Conservation (phyloP, 2,888 invertebrate species). For the Mycalesis mineus region DNA sequence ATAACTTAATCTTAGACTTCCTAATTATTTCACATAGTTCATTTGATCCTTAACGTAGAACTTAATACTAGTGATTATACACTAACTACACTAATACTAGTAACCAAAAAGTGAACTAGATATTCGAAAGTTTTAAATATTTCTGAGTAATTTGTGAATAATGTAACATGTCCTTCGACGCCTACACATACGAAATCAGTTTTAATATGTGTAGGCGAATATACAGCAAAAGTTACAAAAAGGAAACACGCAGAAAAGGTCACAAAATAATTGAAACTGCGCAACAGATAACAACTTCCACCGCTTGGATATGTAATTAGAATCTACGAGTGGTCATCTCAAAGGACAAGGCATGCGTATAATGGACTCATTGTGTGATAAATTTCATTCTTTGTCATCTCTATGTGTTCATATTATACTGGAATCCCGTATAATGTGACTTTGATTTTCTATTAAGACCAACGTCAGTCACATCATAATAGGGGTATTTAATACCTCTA, state of each 20-base stretch:
- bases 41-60: no score
- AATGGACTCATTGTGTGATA: slow-evolving; percentile 12
- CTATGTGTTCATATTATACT: background rate
- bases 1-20: no score
- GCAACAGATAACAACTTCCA: background rate
- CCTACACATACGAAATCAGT: no score
- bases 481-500: background rate
- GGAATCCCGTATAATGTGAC: slow-evolving; percentile 1
- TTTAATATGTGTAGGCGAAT: no score
- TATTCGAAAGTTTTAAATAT: no score
- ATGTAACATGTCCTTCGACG: no score
- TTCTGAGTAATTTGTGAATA: no score
- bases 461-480: background rate
- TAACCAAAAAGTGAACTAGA: no score
- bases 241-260: background rate
- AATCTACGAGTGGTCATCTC: slow-evolving; percentile 10
- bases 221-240: background rate
- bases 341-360: slow-evolving; percentile 13
- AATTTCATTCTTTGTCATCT: slow-evolving; percentile 22
- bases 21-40: no score
- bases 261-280: background rate
- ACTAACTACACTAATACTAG: no score
- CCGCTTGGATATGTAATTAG: slow-evolving; percentile 7
- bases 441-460: slow-evolving; percentile 1
- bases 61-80: no score